phyloP scores from a whole-genome alignment of 2,888 invertebrate genomes.

The Diachrysia chrysitis region DNA sequence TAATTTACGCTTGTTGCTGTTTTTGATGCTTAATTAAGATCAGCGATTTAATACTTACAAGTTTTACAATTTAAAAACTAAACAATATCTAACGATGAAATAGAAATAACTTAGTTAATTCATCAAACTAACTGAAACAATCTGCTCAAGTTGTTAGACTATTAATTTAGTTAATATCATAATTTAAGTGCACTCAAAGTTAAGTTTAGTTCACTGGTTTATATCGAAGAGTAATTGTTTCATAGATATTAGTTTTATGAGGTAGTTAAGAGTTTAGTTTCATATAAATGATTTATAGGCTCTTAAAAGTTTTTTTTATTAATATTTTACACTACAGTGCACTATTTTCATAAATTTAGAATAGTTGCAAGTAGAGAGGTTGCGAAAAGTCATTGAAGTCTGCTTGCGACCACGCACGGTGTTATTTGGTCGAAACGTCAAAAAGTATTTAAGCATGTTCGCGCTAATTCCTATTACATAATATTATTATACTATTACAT shows the following conservation, averaged over 20 bases:
- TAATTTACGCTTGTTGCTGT: too few species aligned
- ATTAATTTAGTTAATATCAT: conserved; percentile 14
- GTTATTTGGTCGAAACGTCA: too few species aligned
- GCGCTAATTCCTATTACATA: too few species aligned
- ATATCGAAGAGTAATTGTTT: conserved; percentile 15
- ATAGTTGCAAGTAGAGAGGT: not conserved
- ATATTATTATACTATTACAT: too few species aligned
- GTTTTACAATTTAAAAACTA: not conserved
- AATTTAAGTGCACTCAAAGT: conserved; percentile 22
- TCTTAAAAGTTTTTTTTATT: conserved; percentile 6
- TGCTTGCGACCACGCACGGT: too few species aligned
- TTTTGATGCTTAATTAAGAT: too few species aligned
- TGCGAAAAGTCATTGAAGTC: too few species aligned
- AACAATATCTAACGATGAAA: not conserved
- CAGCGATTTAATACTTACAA: not conserved
- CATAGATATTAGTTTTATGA: conserved; percentile 2
- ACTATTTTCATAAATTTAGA: not conserved
- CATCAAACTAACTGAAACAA: conserved; percentile 4
- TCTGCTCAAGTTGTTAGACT: conserved; percentile 8
- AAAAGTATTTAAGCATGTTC: too few species aligned
- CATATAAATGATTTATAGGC: not conserved
- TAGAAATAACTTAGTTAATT: not conserved
- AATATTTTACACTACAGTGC: conserved; percentile 3
- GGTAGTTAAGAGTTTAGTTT: not conserved
- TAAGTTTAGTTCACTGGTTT: not conserved